Base-by-base conservation (phyloP, 2,888 invertebrate species). In the Eupithecia insigniata region DNA sequence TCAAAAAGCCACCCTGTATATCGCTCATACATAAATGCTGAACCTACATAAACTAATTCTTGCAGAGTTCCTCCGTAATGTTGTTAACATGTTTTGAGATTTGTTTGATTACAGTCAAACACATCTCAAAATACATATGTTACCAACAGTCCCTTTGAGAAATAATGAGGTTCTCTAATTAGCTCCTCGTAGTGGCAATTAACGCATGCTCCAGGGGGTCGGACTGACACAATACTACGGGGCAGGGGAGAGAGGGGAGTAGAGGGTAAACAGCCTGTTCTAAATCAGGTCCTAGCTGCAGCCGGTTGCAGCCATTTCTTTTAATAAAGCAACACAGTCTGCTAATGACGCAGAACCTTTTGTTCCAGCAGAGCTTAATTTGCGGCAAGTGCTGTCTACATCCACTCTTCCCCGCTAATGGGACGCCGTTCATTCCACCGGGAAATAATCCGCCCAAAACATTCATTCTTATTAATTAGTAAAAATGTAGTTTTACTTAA, bases 271-370 rank as follows among this genome's bases (percentile, higher is more conserved):
- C 32, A 67, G 55, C 55, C 55, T 55, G 55, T 55, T 55, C 55
- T 51, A 62, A 58, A 73, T 66, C 46, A 58, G 65, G 58, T 61
- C 55, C 58, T 46, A 51, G 12, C 16, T 34, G 55, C 34, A 66
- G 58, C 65, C 64, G 34, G 55, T 18, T 64, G 74, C 55, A 62
- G 67, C 77, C 77, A 78, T 80, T 81, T 80, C 72, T 78, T 81
- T 82, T 55, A 82, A 80, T 82, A 75, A 82, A 79, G 76, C 73
- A 62, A 36, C 72, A 43, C 69, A 65, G 70, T 32, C 36, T 70
- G 73, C 73, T 70, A 73, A 73, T 73, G 67, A 73, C 46, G 65
- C 61, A 30, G 70, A 70, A 73, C 43, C 60, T 39, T 73, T 73
- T 68, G 70, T 67, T 70, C 36, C 36, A 55, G 55, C 4, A 26